phyloP scores from a whole-genome alignment of 1,140 invertebrate genomes.

The Battus philenor region DNA sequence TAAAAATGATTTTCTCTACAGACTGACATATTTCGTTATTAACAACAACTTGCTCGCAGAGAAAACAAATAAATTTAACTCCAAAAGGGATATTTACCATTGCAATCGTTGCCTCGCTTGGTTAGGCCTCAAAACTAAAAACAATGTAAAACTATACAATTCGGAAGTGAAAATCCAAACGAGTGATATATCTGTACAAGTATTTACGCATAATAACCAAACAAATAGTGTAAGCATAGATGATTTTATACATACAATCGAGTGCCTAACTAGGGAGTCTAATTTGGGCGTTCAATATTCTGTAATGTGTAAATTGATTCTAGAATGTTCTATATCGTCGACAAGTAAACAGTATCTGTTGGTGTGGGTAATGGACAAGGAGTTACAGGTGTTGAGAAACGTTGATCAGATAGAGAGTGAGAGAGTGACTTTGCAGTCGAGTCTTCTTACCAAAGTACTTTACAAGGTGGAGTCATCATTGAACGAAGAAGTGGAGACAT shows the following conservation, averaged over 20 bases:
- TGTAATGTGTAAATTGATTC: slow-evolving; percentile 66
- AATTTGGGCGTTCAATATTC: slow-evolving; percentile 68
- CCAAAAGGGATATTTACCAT: slow-evolving; percentile 62
- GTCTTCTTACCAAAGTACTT: slow-evolving; percentile 68
- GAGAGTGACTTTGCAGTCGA: slow-evolving; percentile 52
- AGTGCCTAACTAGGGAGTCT: slow-evolving; percentile 64
- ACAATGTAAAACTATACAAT: slow-evolving; percentile 65
- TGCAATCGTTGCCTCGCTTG: slow-evolving; percentile 76
- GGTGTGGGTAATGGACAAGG: slow-evolving; percentile 77
- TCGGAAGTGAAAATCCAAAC: slow-evolving; percentile 58
- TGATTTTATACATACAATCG: slow-evolving; percentile 73
- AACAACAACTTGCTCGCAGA: slow-evolving; percentile 53
- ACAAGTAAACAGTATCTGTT: slow-evolving; percentile 68
- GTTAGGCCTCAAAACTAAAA: slow-evolving; percentile 68
- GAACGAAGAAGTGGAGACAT: slow-evolving; percentile 64
- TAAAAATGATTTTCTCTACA: slow-evolving; percentile 70
- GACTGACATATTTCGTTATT: slow-evolving; percentile 70
- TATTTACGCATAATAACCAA: slow-evolving; percentile 41
- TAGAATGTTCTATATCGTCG: slow-evolving; percentile 56
- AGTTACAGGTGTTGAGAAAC: slow-evolving; percentile 67
- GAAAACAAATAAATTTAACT: slow-evolving; percentile 61
- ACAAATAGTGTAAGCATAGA: slow-evolving; percentile 39
- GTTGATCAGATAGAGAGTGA: slow-evolving; percentile 35
- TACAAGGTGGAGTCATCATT: slow-evolving; percentile 62
- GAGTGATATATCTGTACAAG: slow-evolving; percentile 31